Conservation (phyloP, 2,113 vertebrate species). For the Tragulus kanchil region DNA sequence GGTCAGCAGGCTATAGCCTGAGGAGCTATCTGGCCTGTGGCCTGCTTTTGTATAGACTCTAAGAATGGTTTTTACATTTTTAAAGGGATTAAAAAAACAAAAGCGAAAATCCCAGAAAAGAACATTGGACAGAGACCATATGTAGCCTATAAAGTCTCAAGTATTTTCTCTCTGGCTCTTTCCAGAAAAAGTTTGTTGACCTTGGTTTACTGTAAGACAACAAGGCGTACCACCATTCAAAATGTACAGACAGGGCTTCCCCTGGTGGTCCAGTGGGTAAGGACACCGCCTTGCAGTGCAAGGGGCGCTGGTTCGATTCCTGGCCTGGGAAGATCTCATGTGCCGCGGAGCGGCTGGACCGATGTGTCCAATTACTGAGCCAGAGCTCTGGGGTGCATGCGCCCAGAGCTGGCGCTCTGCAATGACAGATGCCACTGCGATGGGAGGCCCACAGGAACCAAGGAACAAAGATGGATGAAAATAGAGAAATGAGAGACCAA, state of each 20-base stretch:
- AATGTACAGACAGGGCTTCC: background rate
- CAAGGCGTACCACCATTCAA: background rate
- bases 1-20: background rate
- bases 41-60: background rate
- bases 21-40: background rate
- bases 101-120: background rate
- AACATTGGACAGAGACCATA: background rate
- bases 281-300: too few species aligned
- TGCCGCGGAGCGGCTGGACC: too few species aligned
- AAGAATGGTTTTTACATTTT: constrained; percentile 48
- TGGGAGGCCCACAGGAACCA: too few species aligned
- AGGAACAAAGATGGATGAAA: too few species aligned
- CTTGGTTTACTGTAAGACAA: background rate
- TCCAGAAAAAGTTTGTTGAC: background rate
- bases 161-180: constrained; percentile 1
- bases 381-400: too few species aligned
- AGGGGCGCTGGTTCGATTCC: too few species aligned
- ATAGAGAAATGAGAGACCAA: too few species aligned
- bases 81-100: background rate
- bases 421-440: too few species aligned
- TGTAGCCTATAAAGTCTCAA: constrained; percentile 2
- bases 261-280: too few species aligned
- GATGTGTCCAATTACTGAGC: too few species aligned
- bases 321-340: too few species aligned
- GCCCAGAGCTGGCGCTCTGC: too few species aligned